These are phyloP conservation scores for Astyanax mexicanus DNA, from an alignment of 2,797 vertebrate genomes.

Conservation along the genomic window DNA sequence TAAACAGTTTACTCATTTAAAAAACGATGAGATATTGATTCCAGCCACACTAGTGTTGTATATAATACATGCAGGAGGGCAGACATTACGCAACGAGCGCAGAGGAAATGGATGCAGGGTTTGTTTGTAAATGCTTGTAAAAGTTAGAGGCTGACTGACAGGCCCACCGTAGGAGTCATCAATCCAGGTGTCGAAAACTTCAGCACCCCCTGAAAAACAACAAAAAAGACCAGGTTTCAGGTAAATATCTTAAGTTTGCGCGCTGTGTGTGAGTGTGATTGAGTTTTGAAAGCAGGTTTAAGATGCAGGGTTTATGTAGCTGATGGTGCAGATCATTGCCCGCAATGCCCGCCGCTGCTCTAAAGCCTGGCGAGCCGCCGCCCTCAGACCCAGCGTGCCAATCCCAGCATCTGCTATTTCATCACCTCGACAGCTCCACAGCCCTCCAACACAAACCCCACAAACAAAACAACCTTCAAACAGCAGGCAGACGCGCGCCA, in stretches of 20 bases:
- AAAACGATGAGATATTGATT: not conserved
- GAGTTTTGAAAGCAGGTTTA: not conserved
- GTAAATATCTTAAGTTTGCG: too few species aligned
- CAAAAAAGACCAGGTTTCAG: not conserved
- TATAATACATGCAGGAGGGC: not conserved
- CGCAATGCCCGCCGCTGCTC: too few species aligned
- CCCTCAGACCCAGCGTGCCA: not conserved
- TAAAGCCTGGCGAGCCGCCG: not conserved
- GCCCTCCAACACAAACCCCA: conserved; percentile 24
- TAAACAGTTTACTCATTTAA: not conserved
- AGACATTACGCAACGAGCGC: not conserved
- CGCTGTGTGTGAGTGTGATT: too few species aligned
- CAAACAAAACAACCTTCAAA: conserved; percentile 37
- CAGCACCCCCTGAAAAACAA: too few species aligned
- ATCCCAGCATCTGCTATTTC: conserved; percentile 23
- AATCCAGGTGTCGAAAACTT: not conserved
- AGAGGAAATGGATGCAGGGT: conserved; percentile 1
- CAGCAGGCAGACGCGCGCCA: conserved; percentile 26
- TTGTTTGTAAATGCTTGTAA: not conserved
- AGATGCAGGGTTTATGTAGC: not conserved
- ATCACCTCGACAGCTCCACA: conserved; percentile 9
- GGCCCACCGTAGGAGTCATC: not conserved
- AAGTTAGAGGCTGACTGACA: not conserved
- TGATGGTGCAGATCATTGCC: not conserved
- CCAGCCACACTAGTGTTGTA: not conserved